phyloP scores from a whole-genome alignment of 1,140 invertebrate species.

The Pogonus chalceus region DNA sequence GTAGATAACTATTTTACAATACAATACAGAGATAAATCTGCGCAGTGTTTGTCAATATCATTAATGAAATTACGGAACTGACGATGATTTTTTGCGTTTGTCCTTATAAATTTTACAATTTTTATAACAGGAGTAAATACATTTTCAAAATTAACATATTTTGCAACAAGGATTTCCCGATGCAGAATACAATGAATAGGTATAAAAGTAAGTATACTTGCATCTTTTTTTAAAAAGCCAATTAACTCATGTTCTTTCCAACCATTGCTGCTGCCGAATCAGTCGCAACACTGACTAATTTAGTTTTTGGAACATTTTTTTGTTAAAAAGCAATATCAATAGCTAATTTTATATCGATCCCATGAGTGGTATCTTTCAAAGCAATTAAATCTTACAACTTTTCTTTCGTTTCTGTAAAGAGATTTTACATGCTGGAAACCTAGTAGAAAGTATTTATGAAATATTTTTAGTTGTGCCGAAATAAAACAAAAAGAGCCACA shows the following conservation, averaged over 20 bases:
- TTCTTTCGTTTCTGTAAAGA: not conserved
- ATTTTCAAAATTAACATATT: not conserved
- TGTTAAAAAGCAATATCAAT: not conserved
- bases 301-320: no score
- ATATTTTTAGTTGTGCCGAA: no score
- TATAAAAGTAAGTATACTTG: no score
- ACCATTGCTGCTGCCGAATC: no score
- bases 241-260: no score
- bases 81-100: not conserved
- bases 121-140: not conserved
- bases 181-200: not conserved
- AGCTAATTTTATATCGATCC: not conserved
- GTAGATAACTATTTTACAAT: not conserved
- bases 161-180: not conserved
- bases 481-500: no score
- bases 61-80: no score
- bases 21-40: not conserved
- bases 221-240: no score
- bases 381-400: not conserved
- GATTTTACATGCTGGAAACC: no score
- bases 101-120: not conserved
- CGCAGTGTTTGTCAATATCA: no score
- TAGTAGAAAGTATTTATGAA: no score
- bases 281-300: no score
- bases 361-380: not conserved